Base-by-base conservation (phyloP, 2,797 vertebrate genomes). In the Remorina albescens region DNA sequence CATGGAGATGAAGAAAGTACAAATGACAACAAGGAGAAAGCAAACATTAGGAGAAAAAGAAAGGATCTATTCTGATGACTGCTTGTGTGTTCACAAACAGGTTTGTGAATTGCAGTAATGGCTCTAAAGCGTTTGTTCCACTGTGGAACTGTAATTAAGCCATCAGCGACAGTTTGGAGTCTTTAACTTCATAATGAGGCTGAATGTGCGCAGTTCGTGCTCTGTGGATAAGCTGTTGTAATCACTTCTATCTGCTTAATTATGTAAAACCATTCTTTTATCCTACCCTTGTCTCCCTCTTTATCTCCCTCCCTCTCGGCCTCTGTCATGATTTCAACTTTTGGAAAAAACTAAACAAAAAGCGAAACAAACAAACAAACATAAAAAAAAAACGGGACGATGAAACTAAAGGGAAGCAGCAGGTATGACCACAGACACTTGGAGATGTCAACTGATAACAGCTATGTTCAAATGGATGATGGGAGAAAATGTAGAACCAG, bases 171-270 rank as follows among this genome's bases (percentile, higher is more conserved):
- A 92, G 93, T 93, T 92, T 93, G 85, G 87, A 92, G 92, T 93
- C 91, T 95, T 94, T 95, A 92, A 93, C 91, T 94, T 93, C 86
- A 91, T 95, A 95, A 95, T 94, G 91, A 93, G 92, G 81, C 83
- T 86, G 87, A 90, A 90, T 93, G 92, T 89, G 86, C 37, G 68
- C 89, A 91, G 92, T 90, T 93, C 85, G 70, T 84, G 90, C 93
- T 92, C 91, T 84, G 84, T 82, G 86, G 88, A 93, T 94, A 92
- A 95, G 92, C 92, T 82, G 86, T 90, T 91, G 90, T 93, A 94
- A 94, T 94, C 93, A 91, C 92, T 92, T 90, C 90, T 93, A 93
- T 95, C 93, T 93, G 92, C 87, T 92, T 94, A 94, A 95, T 95
- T 95, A 95, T 94, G 94, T 88, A 94, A 94, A 95, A 94, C 86